phyloP scores from a whole-genome alignment of 2,113 vertebrate species.

The Ramphastos sulfuratus region DNA sequence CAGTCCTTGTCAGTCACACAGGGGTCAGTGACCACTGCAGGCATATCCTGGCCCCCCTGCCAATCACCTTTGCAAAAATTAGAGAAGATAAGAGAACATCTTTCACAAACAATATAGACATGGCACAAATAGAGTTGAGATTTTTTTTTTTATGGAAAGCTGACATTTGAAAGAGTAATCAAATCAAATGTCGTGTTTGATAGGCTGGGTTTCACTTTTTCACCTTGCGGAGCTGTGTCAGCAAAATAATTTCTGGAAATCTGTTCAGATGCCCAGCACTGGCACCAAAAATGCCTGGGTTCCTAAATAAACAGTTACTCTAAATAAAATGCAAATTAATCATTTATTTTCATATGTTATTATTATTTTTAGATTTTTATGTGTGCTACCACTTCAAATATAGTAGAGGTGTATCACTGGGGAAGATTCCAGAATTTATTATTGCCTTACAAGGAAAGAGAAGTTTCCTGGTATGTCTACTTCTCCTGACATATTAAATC shows the following conservation, averaged over 20 bases:
- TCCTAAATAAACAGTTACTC: not conserved
- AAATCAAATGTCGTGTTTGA: not conserved
- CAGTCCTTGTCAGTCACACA: not conserved
- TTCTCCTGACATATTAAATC: not conserved
- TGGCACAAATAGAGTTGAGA: not conserved
- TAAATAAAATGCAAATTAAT: not conserved
- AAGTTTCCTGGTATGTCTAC: not conserved
- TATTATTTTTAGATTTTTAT: not conserved
- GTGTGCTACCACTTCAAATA: not conserved
- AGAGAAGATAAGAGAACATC: not conserved
- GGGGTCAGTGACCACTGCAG: not conserved
- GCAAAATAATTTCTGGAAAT: not conserved
- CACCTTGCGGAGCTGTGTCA: not conserved
- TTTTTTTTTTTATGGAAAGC: not conserved
- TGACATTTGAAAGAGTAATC: constrained; percentile 5
- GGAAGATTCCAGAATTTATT: not conserved
- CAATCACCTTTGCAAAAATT: not conserved
- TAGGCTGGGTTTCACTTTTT: not conserved
- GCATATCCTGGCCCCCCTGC: not conserved
- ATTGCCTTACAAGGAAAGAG: not conserved
- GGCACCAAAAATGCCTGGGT: not conserved
- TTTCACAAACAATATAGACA: not conserved
- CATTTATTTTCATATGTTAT: not conserved
- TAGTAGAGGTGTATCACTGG: not conserved
- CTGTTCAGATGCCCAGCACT: not conserved